Conservation (phyloP, 2,888 invertebrate species). For the Lamellibrachia columna region DNA sequence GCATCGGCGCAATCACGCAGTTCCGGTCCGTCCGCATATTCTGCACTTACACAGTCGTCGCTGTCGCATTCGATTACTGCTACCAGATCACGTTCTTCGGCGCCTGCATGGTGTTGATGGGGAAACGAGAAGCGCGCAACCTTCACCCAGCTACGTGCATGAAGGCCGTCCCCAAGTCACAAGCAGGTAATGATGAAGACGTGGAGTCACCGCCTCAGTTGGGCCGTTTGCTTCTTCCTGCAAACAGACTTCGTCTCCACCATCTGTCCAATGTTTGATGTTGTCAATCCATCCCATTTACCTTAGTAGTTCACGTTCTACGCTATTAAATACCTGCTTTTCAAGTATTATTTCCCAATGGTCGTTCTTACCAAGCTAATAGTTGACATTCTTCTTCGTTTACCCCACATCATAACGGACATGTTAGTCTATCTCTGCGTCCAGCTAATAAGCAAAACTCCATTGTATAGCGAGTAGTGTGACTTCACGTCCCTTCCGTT, state of each 20-base stretch:
- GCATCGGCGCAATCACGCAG: not conserved
- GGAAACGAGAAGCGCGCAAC: slow-evolving; percentile 66
- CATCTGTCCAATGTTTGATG: not conserved
- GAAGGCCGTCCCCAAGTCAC: slow-evolving; percentile 13
- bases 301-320: too few relatives aligned
- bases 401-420: too few relatives aligned
- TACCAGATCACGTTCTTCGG: slow-evolving; percentile 44
- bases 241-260: not conserved
- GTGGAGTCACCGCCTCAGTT: not conserved
- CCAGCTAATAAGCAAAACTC: too few relatives aligned
- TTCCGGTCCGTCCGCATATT: not conserved
- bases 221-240: not conserved
- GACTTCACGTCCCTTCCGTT: too few relatives aligned
- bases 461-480: too few relatives aligned
- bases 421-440: too few relatives aligned
- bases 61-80: slow-evolving; percentile 28
- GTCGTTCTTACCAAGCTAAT: too few relatives aligned
- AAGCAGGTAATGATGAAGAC: not conserved
- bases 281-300: not conserved
- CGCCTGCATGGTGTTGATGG: slow-evolving; percentile 42
- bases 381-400: too few relatives aligned
- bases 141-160: slow-evolving; percentile 7
- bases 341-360: too few relatives aligned
- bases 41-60: not conserved
- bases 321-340: too few relatives aligned